Conservation (phyloP, 2,888 invertebrate genomes). For the Fragum fragum region DNA sequence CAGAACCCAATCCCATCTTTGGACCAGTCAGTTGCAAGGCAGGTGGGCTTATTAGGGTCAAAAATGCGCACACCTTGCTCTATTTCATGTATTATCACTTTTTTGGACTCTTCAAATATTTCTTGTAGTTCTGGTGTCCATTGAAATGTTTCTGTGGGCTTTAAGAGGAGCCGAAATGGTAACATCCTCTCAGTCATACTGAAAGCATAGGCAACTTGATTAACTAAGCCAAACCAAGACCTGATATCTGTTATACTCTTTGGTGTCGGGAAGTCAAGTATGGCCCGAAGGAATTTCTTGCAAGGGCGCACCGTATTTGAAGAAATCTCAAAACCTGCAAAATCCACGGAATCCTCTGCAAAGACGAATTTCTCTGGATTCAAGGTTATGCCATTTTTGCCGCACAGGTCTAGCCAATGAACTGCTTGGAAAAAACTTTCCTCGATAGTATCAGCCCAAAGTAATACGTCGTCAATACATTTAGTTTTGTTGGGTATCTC, state of each 20-base stretch:
- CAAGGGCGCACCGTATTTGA: conserved; percentile 61
- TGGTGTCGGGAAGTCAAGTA: conserved; percentile 68
- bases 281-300: conserved; percentile 54
- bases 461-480: conserved; percentile 49
- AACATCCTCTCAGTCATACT: conserved; percentile 69
- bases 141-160: conserved; percentile 57
- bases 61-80: conserved; percentile 62
- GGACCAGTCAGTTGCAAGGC: too few species aligned
- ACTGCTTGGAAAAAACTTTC: conserved; percentile 66
- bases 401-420: conserved; percentile 69
- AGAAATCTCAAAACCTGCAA: conserved; percentile 63
- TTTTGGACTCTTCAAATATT: conserved; percentile 48
- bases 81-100: conserved; percentile 62
- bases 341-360: conserved; percentile 65
- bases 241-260: conserved; percentile 68
- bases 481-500: conserved; percentile 72
- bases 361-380: too few species aligned
- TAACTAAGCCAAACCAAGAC: too few species aligned
- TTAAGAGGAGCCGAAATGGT: conserved; percentile 71
- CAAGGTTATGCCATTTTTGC: conserved; percentile 68
- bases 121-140: conserved; percentile 52
- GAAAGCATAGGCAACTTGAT: conserved; percentile 74
- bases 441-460: conserved; percentile 52
- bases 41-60: too few species aligned
- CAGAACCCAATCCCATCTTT: conserved; percentile 68